phyloP scores from a whole-genome alignment of 2,888 invertebrate species.

The Patella caerulea region DNA sequence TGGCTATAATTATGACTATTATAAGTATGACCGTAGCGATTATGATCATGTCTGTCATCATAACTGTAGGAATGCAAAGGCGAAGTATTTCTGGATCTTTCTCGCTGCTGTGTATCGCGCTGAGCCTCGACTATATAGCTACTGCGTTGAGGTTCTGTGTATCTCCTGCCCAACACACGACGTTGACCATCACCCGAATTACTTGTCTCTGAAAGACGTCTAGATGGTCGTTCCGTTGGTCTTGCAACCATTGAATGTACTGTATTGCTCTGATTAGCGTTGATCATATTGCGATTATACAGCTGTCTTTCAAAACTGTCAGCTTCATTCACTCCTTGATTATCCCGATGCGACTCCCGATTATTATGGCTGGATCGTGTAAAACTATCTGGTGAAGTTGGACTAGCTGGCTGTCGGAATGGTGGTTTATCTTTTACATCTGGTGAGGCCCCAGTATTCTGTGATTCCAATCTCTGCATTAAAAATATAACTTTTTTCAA shows the following conservation, averaged over 20 bases:
- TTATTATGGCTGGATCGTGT: no score
- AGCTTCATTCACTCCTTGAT: neutral
- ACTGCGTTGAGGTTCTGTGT: neutral
- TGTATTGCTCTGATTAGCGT: neutral
- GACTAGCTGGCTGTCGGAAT: neutral
- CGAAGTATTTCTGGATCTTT: constrained; percentile 4
- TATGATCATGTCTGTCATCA: neutral
- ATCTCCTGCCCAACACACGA: neutral
- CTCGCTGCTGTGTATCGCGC: neutral
- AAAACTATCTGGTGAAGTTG: no score
- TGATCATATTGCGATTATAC: neutral
- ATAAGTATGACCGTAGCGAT: neutral
- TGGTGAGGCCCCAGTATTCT: constrained; percentile 9
- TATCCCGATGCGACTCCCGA: no score
- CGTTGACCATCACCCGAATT: neutral
- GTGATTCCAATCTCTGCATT: constrained; percentile 28
- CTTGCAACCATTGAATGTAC: neutral
- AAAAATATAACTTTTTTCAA: neutral
- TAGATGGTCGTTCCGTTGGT: neutral
- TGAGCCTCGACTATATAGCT: neutral
- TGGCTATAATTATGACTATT: no score
- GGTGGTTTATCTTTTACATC: neutral
- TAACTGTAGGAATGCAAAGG: neutral
- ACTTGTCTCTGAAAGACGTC: neutral
- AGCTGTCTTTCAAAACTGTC: neutral